phyloP scores from a whole-genome alignment of 2,113 vertebrate species.

The Prunella himalayana region DNA sequence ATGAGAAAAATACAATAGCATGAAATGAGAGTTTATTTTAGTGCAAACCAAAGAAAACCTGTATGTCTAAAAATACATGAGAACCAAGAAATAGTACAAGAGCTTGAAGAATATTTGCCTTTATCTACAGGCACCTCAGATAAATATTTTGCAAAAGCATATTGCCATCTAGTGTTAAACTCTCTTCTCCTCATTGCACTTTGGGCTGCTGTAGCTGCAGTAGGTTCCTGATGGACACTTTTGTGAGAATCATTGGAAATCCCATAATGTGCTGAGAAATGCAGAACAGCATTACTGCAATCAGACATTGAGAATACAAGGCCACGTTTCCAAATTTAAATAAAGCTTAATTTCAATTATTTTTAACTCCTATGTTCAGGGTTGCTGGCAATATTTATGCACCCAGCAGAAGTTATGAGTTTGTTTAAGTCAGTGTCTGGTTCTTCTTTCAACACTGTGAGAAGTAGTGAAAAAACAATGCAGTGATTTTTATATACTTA shows the following conservation, averaged over 20 bases:
- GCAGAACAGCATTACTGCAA: neutral
- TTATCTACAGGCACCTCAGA: neutral
- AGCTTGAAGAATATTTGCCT: neutral
- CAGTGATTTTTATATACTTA: neutral
- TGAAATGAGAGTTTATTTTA: neutral
- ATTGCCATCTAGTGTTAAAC: conserved; percentile 58
- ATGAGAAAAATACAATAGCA: neutral
- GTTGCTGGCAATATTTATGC: neutral
- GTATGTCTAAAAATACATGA: neutral
- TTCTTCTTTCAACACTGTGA: neutral
- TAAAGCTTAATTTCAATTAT: neutral
- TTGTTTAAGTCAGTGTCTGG: neutral
- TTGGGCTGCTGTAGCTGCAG: neutral
- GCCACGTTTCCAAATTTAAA: neutral
- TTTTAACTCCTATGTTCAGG: neutral
- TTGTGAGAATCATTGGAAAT: neutral
- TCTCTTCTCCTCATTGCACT: neutral
- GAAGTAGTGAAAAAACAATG: neutral
- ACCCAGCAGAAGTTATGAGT: neutral
- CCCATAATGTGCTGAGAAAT: neutral
- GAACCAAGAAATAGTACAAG: neutral
- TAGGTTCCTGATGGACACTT: neutral
- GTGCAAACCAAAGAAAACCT: neutral
- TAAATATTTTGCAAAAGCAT: neutral
- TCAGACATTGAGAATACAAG: neutral